Evolutionary conservation across 2,888 invertebrate species (phyloP).

Genomic region (Pseudococcus viburni): DNA sequence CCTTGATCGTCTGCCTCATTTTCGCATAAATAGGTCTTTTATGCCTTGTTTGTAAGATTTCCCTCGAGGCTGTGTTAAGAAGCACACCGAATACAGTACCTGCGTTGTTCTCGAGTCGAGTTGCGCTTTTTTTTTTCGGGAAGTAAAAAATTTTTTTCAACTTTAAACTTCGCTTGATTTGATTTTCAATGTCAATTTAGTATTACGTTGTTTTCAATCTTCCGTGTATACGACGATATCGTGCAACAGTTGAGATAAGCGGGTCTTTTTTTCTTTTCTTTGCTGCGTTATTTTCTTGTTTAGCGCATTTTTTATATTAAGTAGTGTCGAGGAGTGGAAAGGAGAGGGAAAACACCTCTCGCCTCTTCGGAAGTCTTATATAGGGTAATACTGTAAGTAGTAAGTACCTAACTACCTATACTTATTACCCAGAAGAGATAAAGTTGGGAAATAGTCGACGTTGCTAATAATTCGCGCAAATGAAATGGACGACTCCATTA

Average conservation of each 20-base stretch:
- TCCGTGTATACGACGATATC: background rate
- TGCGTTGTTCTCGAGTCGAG: background rate
- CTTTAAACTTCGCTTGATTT: constrained; percentile 63
- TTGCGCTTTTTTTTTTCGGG: background rate
- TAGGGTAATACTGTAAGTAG: too few relatives aligned
- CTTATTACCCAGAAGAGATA: background rate
- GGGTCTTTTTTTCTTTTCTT: background rate
- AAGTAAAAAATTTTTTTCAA: constrained; percentile 16
- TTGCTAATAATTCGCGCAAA: constrained; percentile 14
- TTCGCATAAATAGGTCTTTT: constrained; percentile 67
- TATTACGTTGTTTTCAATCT: constrained; percentile 60
- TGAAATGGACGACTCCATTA: constrained; percentile 59
- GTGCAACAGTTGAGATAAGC: constrained; percentile 59
- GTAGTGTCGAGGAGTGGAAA: too few relatives aligned
- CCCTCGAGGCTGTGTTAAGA: constrained; percentile 65
- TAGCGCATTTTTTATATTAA: background rate
- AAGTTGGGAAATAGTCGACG: background rate
- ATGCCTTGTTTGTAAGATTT: constrained; percentile 67
- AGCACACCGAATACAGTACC: constrained; percentile 29
- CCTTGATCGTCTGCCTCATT: constrained; percentile 63
- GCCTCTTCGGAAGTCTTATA: too few relatives aligned
- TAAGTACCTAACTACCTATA: too few relatives aligned
- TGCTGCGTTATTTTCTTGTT: background rate
- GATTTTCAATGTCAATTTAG: constrained; percentile 67
- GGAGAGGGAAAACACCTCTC: too few relatives aligned